Conservation (phyloP, 2,113 vertebrate species). For the Cryptotis parvus region DNA sequence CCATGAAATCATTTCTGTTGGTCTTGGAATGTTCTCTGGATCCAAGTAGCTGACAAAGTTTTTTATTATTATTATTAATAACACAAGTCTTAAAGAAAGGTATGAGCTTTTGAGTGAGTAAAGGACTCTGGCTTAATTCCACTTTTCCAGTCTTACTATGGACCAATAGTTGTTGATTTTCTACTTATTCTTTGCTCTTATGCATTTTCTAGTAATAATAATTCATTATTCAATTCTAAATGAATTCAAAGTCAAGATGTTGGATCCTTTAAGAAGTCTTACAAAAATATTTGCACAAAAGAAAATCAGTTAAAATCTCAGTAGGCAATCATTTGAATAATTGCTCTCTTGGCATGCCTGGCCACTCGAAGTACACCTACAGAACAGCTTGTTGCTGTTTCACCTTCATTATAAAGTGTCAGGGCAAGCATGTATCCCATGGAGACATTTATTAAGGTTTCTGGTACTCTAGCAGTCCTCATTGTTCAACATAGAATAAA, state of each 20-base stretch:
- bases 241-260: slow-evolving; percentile 42
- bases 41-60: slow-evolving; percentile 75
- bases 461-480: background rate
- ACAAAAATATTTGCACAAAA: slow-evolving; percentile 50
- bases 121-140: slow-evolving; percentile 62
- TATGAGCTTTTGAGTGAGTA: slow-evolving; percentile 56
- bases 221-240: slow-evolving; percentile 44
- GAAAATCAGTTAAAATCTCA: slow-evolving; percentile 42
- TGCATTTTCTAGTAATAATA: slow-evolving; percentile 58
- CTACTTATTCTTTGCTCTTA: slow-evolving; percentile 32
- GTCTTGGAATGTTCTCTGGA: slow-evolving; percentile 71
- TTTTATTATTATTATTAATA: slow-evolving; percentile 76
- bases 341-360: background rate
- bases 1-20: slow-evolving; percentile 66
- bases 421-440: background rate
- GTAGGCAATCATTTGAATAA: background rate
- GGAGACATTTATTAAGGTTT: slow-evolving; percentile 14
- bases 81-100: slow-evolving; percentile 66
- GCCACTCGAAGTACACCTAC: background rate
- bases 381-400: background rate
- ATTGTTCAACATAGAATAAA: background rate
- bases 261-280: slow-evolving; percentile 49
- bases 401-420: background rate
- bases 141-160: slow-evolving; percentile 50
- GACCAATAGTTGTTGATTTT: slow-evolving; percentile 47